phyloP scores from a whole-genome alignment of 2,888 invertebrate species.

The Germaria angustata region DNA sequence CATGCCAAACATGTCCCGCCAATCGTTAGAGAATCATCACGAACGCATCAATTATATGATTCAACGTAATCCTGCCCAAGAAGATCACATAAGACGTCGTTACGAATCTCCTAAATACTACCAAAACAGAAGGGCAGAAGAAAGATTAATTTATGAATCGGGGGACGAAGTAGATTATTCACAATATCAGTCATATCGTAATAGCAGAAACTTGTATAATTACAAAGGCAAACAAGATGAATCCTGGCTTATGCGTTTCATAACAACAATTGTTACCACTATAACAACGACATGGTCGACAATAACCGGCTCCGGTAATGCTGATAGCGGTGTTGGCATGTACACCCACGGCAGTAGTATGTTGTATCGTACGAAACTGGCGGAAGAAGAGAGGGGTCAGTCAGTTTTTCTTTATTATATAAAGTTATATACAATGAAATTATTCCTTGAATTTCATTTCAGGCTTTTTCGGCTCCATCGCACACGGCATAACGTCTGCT shows the following conservation, averaged over 20 bases:
- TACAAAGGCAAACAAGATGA: conserved; percentile 63
- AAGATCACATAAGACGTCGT: conserved; percentile 77
- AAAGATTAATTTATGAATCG: conserved; percentile 76
- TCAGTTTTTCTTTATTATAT: neutral
- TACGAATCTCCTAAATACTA: conserved; percentile 73
- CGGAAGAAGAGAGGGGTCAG: conserved; percentile 71
- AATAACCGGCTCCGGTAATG: conserved; percentile 44
- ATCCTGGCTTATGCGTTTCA: conserved; percentile 74
- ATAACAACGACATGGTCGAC: conserved; percentile 72
- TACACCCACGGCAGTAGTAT: conserved; percentile 69
- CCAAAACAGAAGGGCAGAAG: conserved; percentile 68
- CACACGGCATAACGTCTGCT: conserved; percentile 69
- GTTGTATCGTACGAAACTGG: conserved; percentile 70
- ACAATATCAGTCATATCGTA: conserved; percentile 69
- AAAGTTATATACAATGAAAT: neutral
- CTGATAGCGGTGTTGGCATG: conserved; percentile 55
- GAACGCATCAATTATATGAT: conserved; percentile 81
- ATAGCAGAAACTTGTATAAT: conserved; percentile 60
- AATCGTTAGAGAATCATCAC: conserved; percentile 83
- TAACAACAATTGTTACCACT: conserved; percentile 73
- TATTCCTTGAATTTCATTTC: conserved; percentile 8
- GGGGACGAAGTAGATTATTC: conserved; percentile 77
- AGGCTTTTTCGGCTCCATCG: conserved; percentile 72
- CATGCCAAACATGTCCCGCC: conserved; percentile 94
- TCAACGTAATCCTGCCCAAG: conserved; percentile 76